Conservation (phyloP, 2,797 vertebrate species). For the Neolamprologus multifasciatus region DNA sequence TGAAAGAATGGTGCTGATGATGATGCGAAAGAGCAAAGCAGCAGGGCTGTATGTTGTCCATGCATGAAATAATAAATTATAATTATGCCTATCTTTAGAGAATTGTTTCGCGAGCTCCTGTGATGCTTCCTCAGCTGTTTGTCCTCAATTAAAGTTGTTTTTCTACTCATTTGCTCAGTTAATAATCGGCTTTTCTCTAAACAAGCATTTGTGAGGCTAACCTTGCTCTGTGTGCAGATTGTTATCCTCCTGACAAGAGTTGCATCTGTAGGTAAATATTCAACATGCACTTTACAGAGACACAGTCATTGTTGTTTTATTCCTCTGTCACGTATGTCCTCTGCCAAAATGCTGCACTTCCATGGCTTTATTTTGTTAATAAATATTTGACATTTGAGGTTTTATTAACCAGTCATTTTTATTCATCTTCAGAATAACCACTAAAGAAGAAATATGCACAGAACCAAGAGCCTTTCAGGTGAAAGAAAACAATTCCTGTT, state of each 20-base stretch:
- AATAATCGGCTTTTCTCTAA: slow-evolving; percentile 43
- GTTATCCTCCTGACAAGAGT: slow-evolving; percentile 16
- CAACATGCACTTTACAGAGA: neutral
- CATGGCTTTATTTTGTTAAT: neutral
- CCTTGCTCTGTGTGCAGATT: slow-evolving; percentile 41
- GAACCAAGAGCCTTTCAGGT: neutral
- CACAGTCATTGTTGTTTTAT: neutral
- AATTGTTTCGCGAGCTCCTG: slow-evolving; percentile 26
- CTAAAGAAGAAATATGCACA: neutral
- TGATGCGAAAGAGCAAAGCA: neutral
- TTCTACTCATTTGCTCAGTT: slow-evolving; percentile 42
- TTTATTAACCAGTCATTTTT: neutral
- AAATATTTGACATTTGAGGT: neutral
- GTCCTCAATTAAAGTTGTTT: slow-evolving; percentile 49
- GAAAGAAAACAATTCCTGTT: slow-evolving; percentile 5
- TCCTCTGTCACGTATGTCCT: neutral
- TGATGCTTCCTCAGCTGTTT: slow-evolving; percentile 51
- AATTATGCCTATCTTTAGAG: slow-evolving; percentile 33
- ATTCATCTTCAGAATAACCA: neutral
- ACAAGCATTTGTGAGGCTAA: slow-evolving; percentile 24
- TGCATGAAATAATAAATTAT: slow-evolving; percentile 39
- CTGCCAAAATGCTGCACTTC: neutral
- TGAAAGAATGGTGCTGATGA: slow-evolving; percentile 1
- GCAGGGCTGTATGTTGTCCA: neutral
- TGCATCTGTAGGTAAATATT: slow-evolving; percentile 27